phyloP scores from a whole-genome alignment of 2,888 invertebrate species.

The Anoncus sp. region DNA sequence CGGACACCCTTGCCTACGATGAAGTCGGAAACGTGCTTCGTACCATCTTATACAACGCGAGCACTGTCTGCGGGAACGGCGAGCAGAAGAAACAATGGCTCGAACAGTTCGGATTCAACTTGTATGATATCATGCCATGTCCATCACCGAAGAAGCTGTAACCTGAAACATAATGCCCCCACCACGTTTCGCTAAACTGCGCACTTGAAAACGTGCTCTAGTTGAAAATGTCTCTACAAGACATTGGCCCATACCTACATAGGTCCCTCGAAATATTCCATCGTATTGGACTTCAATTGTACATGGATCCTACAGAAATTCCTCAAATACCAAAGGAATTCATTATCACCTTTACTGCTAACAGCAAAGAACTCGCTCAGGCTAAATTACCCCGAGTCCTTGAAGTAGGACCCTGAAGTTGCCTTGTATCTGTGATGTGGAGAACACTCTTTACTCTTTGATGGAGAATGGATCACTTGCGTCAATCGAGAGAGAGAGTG shows the following conservation, averaged over 20 bases:
- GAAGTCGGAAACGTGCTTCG: conserved; percentile 15
- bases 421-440: neutral
- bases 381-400: conserved; percentile 2
- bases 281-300: neutral
- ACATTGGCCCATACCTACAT: neutral
- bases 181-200: neutral
- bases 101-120: neutral
- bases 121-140: neutral
- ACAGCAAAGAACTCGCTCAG: neutral
- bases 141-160: neutral
- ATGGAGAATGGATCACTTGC: neutral
- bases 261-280: neutral
- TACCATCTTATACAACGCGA: neutral
- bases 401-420: conserved; percentile 12
- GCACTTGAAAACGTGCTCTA: neutral
- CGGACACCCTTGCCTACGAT: neutral
- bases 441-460: conserved; percentile 6
- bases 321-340: conserved; percentile 16
- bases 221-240: neutral
- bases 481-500: conserved; percentile 13
- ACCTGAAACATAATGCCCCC: neutral
- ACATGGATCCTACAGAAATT: conserved; percentile 14
- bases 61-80: neutral
- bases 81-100: conserved; percentile 7
- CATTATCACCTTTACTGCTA: conserved; percentile 6